phyloP scores from a whole-genome alignment of 2,888 invertebrate species.

The Eulithis testata region DNA sequence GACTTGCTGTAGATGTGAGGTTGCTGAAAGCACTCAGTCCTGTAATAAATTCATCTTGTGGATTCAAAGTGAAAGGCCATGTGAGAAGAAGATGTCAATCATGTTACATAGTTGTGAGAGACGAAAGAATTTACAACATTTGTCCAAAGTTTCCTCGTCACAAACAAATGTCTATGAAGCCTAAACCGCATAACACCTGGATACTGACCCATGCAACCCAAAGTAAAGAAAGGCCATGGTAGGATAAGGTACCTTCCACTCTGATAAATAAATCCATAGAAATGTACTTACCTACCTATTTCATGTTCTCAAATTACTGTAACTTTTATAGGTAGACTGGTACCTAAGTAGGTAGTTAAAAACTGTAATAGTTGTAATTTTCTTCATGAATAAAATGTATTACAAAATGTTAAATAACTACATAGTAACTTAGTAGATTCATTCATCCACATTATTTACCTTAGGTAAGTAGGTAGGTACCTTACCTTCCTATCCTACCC shows the following conservation, averaged over 20 bases:
- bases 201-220: conserved; percentile 91
- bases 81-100: conserved; percentile 90
- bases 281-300: conserved; percentile 1
- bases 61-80: conserved; percentile 88
- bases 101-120: conserved; percentile 89
- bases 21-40: conserved; percentile 59
- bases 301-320: background rate
- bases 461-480: too few relatives aligned
- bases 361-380: too few relatives aligned
- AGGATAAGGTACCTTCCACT: background rate
- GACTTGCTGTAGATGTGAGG: conserved; percentile 44
- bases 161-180: conserved; percentile 91
- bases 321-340: too few relatives aligned
- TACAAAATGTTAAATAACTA: too few relatives aligned
- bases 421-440: too few relatives aligned
- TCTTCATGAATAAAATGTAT: too few relatives aligned
- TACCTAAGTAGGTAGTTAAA: too few relatives aligned
- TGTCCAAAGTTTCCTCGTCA: conserved; percentile 92
- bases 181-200: conserved; percentile 89
- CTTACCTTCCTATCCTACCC: too few relatives aligned
- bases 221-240: conserved; percentile 78
- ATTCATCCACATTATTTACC: too few relatives aligned
- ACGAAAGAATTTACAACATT: conserved; percentile 88
- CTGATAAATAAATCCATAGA: conserved; percentile 20
- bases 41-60: conserved; percentile 58